These are phyloP conservation scores for Nothoprocta perdicaria DNA, from an alignment of 2,113 vertebrate genomes.

Conservation along the genomic window DNA sequence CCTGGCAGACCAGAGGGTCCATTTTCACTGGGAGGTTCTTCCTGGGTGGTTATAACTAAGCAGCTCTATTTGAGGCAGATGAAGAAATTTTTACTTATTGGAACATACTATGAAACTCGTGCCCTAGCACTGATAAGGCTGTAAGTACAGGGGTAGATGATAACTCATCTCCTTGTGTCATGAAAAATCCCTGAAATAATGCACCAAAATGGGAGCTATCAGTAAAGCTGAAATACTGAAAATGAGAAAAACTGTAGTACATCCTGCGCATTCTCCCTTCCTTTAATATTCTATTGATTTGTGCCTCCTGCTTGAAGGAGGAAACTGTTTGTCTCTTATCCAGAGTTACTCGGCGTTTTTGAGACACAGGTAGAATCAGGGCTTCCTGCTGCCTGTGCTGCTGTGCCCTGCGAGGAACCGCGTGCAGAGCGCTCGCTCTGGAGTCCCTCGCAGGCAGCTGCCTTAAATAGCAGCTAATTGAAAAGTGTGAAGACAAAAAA, in stretches of 20 bases:
- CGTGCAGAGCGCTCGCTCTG: background rate
- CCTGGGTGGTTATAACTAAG: background rate
- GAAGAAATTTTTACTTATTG: background rate
- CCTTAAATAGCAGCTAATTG: background rate
- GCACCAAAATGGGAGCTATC: background rate
- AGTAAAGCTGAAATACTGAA: background rate
- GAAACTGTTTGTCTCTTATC: background rate
- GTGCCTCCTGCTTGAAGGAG: background rate
- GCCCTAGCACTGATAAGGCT: background rate
- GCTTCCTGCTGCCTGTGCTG: background rate
- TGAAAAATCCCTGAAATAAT: background rate
- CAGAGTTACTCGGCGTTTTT: background rate
- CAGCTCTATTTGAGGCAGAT: background rate
- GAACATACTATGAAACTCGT: background rate
- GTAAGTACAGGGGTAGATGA: background rate
- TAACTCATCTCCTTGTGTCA: no score
- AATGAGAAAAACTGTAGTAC: background rate
- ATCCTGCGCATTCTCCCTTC: background rate
- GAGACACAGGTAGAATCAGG: background rate
- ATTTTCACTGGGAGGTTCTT: background rate
- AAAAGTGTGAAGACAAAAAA: background rate
- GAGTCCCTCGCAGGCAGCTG: background rate
- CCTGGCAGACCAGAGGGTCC: background rate
- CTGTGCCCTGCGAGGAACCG: background rate
- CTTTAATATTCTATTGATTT: background rate